These are phyloP conservation scores for Parthenolecanium corni DNA, from an alignment of 2,888 invertebrate species.

Conservation along the genomic window DNA sequence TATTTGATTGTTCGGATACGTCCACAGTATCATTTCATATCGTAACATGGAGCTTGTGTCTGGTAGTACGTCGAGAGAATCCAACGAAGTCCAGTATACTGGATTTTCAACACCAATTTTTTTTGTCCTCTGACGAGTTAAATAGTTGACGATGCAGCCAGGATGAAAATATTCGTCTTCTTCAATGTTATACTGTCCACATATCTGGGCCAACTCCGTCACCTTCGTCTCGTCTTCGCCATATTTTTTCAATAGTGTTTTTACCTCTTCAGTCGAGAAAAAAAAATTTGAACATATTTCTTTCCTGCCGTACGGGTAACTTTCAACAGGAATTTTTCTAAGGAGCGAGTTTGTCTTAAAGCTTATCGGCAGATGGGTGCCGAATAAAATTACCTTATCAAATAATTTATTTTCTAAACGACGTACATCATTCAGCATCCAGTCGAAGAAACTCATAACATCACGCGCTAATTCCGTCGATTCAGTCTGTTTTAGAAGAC, in stretches of 20 bases:
- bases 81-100: constrained; percentile 10
- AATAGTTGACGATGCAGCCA: constrained; percentile 7
- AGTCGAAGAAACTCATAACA: constrained; percentile 4
- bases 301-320: constrained; percentile 1
- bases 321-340: constrained; percentile 4
- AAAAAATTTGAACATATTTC: constrained; percentile 12
- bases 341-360: background rate
- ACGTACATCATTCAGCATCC: background rate
- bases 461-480: constrained; percentile 2
- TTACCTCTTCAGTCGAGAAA: constrained; percentile 3
- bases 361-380: constrained; percentile 7
- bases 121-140: constrained; percentile 3
- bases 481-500: background rate
- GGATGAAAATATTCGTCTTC: constrained; percentile 10
- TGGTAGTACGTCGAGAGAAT: constrained; percentile 11
- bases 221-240: constrained; percentile 13
- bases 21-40: constrained; percentile 16
- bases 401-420: background rate
- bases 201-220: background rate
- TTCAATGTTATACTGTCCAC: constrained; percentile 11
- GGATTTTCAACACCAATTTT: background rate
- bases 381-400: background rate
- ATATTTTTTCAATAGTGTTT: constrained; percentile 6
- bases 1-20: constrained; percentile 10
- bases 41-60: constrained; percentile 11